Conservation (phyloP, 1,140 invertebrate species). For the Mactra quadrangularis region DNA sequence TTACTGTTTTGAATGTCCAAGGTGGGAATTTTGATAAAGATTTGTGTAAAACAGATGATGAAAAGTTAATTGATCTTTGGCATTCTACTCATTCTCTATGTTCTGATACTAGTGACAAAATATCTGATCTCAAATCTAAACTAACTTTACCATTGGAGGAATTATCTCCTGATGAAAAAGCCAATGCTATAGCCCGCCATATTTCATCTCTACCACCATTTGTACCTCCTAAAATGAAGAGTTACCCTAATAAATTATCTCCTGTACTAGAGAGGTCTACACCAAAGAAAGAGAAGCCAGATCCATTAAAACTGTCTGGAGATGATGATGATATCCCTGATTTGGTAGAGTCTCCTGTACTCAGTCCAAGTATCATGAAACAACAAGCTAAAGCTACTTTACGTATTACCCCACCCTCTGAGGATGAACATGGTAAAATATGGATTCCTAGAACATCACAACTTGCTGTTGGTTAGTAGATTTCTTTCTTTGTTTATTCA, state of each 20-base stretch:
- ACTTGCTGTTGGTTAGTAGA: slow-evolving; percentile 11
- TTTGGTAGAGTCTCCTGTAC: slow-evolving; percentile 19
- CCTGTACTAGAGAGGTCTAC: slow-evolving; percentile 74
- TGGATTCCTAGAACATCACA: slow-evolving; percentile 71
- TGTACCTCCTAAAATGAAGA: slow-evolving; percentile 79
- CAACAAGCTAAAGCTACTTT: slow-evolving; percentile 70
- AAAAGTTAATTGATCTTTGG: slow-evolving; percentile 78
- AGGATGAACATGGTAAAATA: slow-evolving; percentile 70
- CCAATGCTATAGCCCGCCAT: slow-evolving; percentile 74
- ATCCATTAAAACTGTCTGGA: not conserved
- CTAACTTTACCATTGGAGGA: slow-evolving; percentile 57
- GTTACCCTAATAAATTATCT: slow-evolving; percentile 71
- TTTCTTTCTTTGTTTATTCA: too few relatives aligned
- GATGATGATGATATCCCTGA: not conserved
- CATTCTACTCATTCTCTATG: slow-evolving; percentile 59
- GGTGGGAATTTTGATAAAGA: slow-evolving; percentile 50
- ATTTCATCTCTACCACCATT: slow-evolving; percentile 75
- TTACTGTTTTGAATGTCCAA: slow-evolving; percentile 75
- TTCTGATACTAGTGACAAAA: slow-evolving; percentile 39
- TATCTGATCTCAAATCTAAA: slow-evolving; percentile 62
- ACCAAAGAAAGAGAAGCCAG: slow-evolving; percentile 61
- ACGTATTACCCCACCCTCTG: slow-evolving; percentile 67
- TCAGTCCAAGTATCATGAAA: slow-evolving; percentile 65
- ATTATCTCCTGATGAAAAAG: slow-evolving; percentile 73
- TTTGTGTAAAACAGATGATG: slow-evolving; percentile 79